Percentiles rank a stretch among this genome's conserved stretches.
Conservation (phyloP, 1,140 invertebrate species). For the Adelges cooleyi region DNA sequence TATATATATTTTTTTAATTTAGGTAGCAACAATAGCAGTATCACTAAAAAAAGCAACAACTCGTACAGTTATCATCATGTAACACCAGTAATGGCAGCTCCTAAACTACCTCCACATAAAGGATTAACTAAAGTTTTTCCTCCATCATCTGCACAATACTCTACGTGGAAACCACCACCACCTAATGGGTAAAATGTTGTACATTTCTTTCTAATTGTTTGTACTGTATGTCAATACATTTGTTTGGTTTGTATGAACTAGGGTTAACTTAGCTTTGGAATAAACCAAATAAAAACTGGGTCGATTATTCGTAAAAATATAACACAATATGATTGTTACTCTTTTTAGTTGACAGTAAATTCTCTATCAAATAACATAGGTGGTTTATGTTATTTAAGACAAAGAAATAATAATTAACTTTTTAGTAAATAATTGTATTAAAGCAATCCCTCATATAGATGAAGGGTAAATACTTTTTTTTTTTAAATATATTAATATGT, state of each 20-base stretch:
- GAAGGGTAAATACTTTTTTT: too few relatives aligned
- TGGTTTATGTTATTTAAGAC: too few relatives aligned
- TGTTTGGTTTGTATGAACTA: not conserved
- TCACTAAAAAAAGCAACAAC: not conserved
- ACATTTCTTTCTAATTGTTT: not conserved
- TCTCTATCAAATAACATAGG: too few relatives aligned
- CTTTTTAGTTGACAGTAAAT: too few relatives aligned
- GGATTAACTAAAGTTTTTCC: constrained; percentile 32
- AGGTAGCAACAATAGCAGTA: not conserved
- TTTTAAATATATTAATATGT: too few relatives aligned
- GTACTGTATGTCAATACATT: not conserved
- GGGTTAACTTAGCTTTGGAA: not conserved
- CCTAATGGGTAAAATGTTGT: not conserved
- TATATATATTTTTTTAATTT: not conserved
- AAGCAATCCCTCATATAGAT: too few relatives aligned
- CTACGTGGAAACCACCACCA: not conserved
- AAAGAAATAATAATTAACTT: too few relatives aligned
- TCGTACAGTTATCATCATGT: not conserved
- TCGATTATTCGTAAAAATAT: not conserved
- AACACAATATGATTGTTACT: too few relatives aligned
- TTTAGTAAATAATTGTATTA: too few relatives aligned
- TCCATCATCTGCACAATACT: not conserved
- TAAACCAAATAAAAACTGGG: not conserved
- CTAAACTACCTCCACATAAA: constrained; percentile 32
- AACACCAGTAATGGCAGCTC: not conserved